Evolutionary conservation across 2,888 invertebrate species (phyloP).

Genomic region (Tholera decimalis): DNA sequence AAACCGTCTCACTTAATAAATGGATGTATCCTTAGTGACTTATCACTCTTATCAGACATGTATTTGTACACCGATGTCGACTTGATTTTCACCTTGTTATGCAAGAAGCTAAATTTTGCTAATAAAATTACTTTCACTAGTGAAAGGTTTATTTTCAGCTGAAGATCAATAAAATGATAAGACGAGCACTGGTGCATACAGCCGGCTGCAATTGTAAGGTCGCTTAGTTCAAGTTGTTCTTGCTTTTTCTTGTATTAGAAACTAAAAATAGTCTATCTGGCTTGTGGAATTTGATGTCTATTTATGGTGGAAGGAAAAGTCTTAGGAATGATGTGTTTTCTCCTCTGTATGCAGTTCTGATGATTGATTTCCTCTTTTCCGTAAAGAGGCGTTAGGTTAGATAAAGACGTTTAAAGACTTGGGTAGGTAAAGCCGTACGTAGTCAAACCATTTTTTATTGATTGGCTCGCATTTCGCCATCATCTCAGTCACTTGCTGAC

Average conservation of each 20-base stretch:
- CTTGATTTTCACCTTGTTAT: slow-evolving; percentile 13
- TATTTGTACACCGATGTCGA: not conserved
- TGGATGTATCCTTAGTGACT: no score
- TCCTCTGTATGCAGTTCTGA: slow-evolving; percentile 15
- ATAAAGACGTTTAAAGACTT: not conserved
- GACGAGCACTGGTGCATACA: slow-evolving; percentile 33
- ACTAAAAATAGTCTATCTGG: slow-evolving; percentile 32
- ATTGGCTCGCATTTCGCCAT: no score
- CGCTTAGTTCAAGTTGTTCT: slow-evolving; percentile 37
- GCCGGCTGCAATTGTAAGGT: slow-evolving; percentile 43
- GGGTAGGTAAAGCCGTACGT: no score
- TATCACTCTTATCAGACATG: slow-evolving; percentile 39
- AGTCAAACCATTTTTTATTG: no score
- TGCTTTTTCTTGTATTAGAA: slow-evolving; percentile 43
- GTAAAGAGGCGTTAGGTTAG: not conserved
- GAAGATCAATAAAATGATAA: slow-evolving; percentile 36
- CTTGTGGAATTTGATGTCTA: slow-evolving; percentile 9
- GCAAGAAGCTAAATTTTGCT: slow-evolving; percentile 27
- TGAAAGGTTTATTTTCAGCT: slow-evolving; percentile 38
- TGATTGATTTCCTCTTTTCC: slow-evolving; percentile 1
- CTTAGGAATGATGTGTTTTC: slow-evolving; percentile 16
- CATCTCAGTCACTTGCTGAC: no score
- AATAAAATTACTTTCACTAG: slow-evolving; percentile 51
- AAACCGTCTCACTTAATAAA: no score
- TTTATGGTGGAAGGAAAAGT: slow-evolving; percentile 7